Base-by-base conservation (phyloP, 1,140 invertebrate genomes). In the Reticulitermes speratus region DNA sequence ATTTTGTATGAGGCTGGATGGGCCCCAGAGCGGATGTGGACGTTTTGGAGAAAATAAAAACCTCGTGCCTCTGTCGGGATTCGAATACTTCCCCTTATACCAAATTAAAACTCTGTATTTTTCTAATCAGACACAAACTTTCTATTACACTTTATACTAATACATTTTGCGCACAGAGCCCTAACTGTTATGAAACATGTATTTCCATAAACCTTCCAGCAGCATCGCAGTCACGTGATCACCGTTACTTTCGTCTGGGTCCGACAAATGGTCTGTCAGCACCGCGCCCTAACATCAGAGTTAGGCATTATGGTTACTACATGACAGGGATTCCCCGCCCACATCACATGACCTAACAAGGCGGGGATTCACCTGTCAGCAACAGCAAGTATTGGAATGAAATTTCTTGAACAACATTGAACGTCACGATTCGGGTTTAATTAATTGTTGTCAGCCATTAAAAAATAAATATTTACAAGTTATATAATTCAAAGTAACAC, bases 381-480 rank as follows among this genome's bases (percentile, higher is more conserved):
- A 30, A n/a, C 16, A 23, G n/a, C 65, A 75, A n/a, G 25, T 9
- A 12, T n/a, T 25, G n/a, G 65, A 75, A 30, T 75, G 65, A 30
- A 75, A n/a, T 75, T 30, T 75, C 65, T 30, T 75, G 65, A 30
- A 75, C 65, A 25, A 3, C 25, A 1, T 25, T 30, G 9, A n/a
- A 75, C 65, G 65, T 75, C 65, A 75, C 65, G 65, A 75, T 23
- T 21, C 30, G 3, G n/a, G 11, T 75, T 75, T 75, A 75, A 75
- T 75, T 75, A 75, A 75, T 75, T 75, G 65, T 75, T 75, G 65
- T 75, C 65, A 75, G 65, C 0, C n/a, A n/a, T 75, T 75, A 30
- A 30, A 75, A 75, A 75, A 75, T 75, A 75, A 75, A 75, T 75
- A 75, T 75, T 75, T 75, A 75, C 65, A 75, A 75, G 8, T n/a